Evolutionary conservation across 1,140 invertebrate genomes (phyloP).

Genomic region (Theocolax elegans): DNA sequence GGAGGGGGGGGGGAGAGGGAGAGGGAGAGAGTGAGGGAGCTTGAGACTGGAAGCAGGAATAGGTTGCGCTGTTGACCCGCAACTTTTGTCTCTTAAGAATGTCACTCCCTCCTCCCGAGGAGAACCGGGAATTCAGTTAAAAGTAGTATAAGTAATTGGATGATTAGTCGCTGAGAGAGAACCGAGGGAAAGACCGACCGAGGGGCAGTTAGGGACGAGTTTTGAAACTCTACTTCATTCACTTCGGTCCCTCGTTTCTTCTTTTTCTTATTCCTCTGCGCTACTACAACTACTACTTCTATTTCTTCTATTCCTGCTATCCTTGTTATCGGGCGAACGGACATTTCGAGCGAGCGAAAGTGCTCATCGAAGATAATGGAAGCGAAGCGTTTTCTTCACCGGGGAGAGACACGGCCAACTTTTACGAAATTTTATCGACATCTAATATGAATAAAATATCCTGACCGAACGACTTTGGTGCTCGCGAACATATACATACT

Average conservation of each 20-base stretch:
- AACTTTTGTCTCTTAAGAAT: background rate
- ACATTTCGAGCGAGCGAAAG: background rate
- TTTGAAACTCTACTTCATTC: conserved; percentile 23
- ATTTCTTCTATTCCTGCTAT: no score
- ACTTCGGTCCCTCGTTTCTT: no score
- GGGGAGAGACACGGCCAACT: background rate
- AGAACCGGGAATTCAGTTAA: conserved; percentile 34
- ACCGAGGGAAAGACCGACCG: background rate
- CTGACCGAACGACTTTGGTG: no score
- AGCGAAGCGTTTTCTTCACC: background rate
- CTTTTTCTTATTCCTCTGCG: no score
- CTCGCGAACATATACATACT: no score
- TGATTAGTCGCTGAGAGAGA: conserved; percentile 32
- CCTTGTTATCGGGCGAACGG: background rate
- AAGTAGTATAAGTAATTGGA: conserved; percentile 36
- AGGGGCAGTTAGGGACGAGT: background rate
- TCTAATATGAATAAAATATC: conserved; percentile 1
- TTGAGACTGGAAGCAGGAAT: no score
- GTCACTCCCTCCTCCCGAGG: background rate
- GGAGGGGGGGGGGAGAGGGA: no score
- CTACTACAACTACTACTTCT: no score
- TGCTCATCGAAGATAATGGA: conserved; percentile 13
- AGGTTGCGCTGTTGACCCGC: conserved; percentile 11
- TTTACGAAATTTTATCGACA: conserved; percentile 12
- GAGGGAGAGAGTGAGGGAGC: no score